Base-by-base conservation (phyloP, 1,140 invertebrate genomes). In the Bombus vancouverensis region DNA sequence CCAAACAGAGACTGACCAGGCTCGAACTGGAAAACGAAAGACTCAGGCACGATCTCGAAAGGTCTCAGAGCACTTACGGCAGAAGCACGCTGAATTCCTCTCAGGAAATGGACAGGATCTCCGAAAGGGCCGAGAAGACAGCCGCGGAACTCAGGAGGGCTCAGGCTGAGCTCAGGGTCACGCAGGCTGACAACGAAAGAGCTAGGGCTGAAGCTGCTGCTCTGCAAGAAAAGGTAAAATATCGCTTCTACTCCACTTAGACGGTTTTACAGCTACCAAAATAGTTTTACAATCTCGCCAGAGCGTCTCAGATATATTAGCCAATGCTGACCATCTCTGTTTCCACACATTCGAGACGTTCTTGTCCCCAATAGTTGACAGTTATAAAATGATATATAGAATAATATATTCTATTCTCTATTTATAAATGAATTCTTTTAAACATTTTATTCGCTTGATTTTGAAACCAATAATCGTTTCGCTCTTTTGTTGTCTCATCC, bases 11-110 rank as follows among this genome's bases (percentile, higher is more conserved):
- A n/a, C 94, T 98, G 65, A 97, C 98, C 9, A 96, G 98, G 80
- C 95, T 98, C 44, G 98, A 99, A 94, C 94, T 99, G 85, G 98
- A 99, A 94, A 98, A 98, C 92, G 98, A 99, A 94, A 96, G 98
- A 78, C 95, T 99, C 59, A 97, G 97, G 92, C 97, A 97, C 91
- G 98, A 99, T 88, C 93, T 98, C 65, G 98, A 99, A 93, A 96
- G 98, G 88, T 97, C 98, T 66, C 97, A 98, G 94, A 97, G 97
- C 22, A 96, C 97, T 39, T 98, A 98, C 91, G 97, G 97, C 70
- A 96, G 97, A 89, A 97, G 96, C 89, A 97, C 97, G 10, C 93
- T 97, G 85, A 97, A 96, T 87, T 97, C 97, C 53, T 96, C 96
- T 53, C 97, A 97, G 94, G 98, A 98, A 92, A 95, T 98, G 85